These are phyloP conservation scores for Macaria liturata DNA, from an alignment of 2,888 invertebrate genomes.

Conservation along the genomic window DNA sequence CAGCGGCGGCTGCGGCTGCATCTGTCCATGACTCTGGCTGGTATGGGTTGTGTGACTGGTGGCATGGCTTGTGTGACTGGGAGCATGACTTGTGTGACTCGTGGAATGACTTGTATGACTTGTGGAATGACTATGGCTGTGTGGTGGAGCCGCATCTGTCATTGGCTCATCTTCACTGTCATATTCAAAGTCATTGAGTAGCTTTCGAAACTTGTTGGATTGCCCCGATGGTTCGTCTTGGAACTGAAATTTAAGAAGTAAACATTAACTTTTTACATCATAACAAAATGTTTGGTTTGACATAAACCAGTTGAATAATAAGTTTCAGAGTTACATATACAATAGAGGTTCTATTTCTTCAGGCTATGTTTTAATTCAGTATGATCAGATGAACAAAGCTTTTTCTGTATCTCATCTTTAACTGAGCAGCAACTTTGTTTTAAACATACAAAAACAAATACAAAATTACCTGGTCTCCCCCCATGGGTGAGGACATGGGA, in stretches of 20 bases:
- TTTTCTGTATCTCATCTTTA: no score
- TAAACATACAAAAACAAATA: no score
- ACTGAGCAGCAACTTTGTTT: no score
- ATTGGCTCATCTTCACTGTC: constrained; percentile 94
- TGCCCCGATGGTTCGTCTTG: constrained; percentile 67
- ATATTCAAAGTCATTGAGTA: constrained; percentile 93
- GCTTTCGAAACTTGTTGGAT: constrained; percentile 88
- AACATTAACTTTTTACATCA: no score
- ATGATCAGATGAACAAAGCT: no score
- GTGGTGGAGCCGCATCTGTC: constrained; percentile 49
- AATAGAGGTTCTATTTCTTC: no score
- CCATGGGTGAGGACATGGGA: constrained; percentile 64
- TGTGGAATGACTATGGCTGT: constrained; percentile 33
- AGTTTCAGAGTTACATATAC: no score
- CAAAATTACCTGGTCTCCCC: constrained; percentile 59
- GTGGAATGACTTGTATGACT: constrained; percentile 21
- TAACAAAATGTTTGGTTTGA: no score
- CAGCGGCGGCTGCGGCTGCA: constrained; percentile 27
- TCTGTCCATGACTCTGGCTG: constrained; percentile 19
- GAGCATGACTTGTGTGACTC: constrained; percentile 23
- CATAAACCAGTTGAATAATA: no score
- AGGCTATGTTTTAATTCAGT: no score
- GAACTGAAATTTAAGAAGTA: constrained; percentile 47
- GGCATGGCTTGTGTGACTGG: constrained; percentile 6
- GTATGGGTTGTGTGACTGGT: constrained; percentile 20